Base-by-base conservation (phyloP, 2,797 vertebrate genomes). In the Hipposideros larvatus region DNA sequence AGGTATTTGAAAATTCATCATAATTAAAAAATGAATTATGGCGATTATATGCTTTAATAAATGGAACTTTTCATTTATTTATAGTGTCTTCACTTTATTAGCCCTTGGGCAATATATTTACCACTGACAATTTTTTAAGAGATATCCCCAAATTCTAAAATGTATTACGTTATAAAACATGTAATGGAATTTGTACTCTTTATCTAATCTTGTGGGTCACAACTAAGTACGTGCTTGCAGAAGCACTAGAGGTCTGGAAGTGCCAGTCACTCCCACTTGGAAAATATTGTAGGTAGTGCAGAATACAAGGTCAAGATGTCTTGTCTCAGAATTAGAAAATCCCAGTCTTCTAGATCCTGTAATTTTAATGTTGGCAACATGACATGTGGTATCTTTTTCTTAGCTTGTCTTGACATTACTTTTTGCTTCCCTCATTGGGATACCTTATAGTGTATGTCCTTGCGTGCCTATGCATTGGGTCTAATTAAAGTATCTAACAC, bases 1-100 rank as follows among this genome's bases (percentile, higher is more conserved):
- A 85, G 48, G 24, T 71, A 26, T 80, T 82, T 83, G 48, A 73
- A 85, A 68, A 61, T 55, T 28, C 61, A 55, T 14, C 46, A 73
- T 59, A 70, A 93, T 70, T 79, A 46, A 77, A 78, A 77, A 91
- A 84, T 59, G 75, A 90, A 59, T 79, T 66, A 79, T 11, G 59
- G 3, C 46, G 88, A 86, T 63, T 24, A 31, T 24, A 51, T 66
- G 21, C 1, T n/a, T 85, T 51, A 63, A n/a, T 8, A 59, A 79
- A 75, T 59, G 16, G 51, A 71, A 94, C 9, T 4, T 83, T 75
- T 43, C 15, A 91, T 88, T 63, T 66, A 91, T 24, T 70, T 24
- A 78, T 7, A 24, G 4, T 31, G 28, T 85, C 24, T 87, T 74
- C 11, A 19, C 34, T 77, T 87, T 55, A 70, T 43, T 77, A 74